Base-by-base conservation (phyloP, 2,888 invertebrate genomes). In the Lepidocyrtoides sp. region DNA sequence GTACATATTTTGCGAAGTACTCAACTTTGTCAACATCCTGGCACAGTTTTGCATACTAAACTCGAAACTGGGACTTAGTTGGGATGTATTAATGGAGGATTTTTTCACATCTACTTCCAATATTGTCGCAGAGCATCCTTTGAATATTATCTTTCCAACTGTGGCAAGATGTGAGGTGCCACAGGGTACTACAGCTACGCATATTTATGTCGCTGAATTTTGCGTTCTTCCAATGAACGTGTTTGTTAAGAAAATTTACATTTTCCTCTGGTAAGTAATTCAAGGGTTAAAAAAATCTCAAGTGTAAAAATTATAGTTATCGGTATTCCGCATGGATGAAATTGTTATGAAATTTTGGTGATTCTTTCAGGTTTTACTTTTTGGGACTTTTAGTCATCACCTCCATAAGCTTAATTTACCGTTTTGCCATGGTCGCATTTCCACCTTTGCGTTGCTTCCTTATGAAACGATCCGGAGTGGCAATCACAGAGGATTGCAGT, bases 221-320 rank as follows among this genome's bases (percentile, higher is more conserved):
- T n/a, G n/a, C n/a, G n/a, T 92, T 1, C 91, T 92, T 17, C 93
- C 93, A 8, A 72, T 91, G 7, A 93, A 93, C 44, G 89, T 93
- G 36, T 92, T 93, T 44, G 60, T 36, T 5, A 92, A 87, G 12
- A 93, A 93, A 84, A 77, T 91, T 4, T 93, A 91, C 75, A 91
- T 93, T 14, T 82, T 93, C 23, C 75, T 93, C 0, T 93, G 93
- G 93, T 92, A 92, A 89, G 29, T 32, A 2, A 36, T 36, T 36
- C n/a, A n/a, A 36, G 36, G 2, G 2, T 36, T 36, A 36, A 36
- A 36, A 36, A 4, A 36, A 2, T 36, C 7, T 36, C 36, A 36
- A 36, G 2, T 36, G 2, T 36, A 4, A 36, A 36, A 36, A 36
- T 36, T n/a, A n/a, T n/a, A n/a, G n/a, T n/a, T n/a, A n/a, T n/a